These are phyloP conservation scores for Pachyuromys duprasi DNA, from an alignment of 2,797 vertebrate species.

Conservation along the genomic window DNA sequence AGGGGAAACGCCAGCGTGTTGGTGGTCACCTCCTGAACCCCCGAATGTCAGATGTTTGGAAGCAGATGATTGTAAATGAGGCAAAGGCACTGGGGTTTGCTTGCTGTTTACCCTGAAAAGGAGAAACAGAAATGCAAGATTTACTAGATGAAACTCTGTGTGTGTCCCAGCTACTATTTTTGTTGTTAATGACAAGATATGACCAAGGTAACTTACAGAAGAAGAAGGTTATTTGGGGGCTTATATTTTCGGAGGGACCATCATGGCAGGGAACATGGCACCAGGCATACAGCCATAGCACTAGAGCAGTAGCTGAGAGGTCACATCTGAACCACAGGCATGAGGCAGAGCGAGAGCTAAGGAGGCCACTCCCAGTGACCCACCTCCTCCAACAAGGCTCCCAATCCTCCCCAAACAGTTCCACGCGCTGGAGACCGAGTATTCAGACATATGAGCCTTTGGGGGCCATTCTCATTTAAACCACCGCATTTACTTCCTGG, in stretches of 20 bases:
- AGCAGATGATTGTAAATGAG: neutral
- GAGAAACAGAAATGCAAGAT: neutral
- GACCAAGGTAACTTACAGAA: neutral
- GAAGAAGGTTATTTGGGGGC: neutral
- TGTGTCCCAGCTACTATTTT: neutral
- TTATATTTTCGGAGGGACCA: neutral
- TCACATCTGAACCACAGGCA: neutral
- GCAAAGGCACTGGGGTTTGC: neutral
- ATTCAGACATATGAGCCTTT: neutral
- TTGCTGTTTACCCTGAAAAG: neutral
- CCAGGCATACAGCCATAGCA: neutral
- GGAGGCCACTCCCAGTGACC: neutral
- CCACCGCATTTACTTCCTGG: neutral
- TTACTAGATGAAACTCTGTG: neutral
- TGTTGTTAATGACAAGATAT: neutral
- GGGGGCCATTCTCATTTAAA: neutral
- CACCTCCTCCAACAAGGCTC: neutral
- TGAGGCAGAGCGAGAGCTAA: neutral
- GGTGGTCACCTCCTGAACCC: neutral
- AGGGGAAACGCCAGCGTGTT: neutral
- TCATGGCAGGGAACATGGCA: too few species aligned
- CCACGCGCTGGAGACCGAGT: neutral
- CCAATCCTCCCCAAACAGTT: neutral
- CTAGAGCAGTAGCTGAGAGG: neutral
- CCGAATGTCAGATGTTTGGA: constrained; percentile 15